Base-by-base conservation (phyloP, 2,888 invertebrate species). In the Morpho deidamia region DNA sequence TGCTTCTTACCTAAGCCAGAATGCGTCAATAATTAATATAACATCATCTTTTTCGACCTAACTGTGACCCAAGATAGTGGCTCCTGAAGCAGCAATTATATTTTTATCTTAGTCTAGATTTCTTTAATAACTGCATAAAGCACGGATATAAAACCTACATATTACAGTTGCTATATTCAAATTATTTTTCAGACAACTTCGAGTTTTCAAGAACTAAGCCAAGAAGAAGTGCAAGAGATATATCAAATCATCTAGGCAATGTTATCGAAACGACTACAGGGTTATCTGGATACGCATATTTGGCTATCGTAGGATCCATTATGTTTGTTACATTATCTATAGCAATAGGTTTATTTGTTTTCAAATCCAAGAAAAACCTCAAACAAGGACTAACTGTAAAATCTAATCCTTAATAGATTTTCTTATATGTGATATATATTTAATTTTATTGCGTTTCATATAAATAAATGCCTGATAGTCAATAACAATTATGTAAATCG, bases 171-270 rank as follows among this genome's bases (percentile, higher is more conserved):
- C 33, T 11, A 11, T 7, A 44, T 12, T 14, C 1, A 8, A 9
- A 7, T 11, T 12, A 10, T 54, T 53, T 83, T 79, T 44, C 80
- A 90, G 90, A 83, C 68, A 74, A 74, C 51, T 82, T 86, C 55
- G 84, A 87, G 54, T 86, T 76, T 44, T 67, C 78, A 8, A 72
- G 80, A 55, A 84, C 82, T 1, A 70, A 78, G 51, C 81, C 87
- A 1, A 76, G 76, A 44, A 79, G 88, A 61, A 77, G 75, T 23
- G 69, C 58, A 1, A 76, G 88, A 72, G 86, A 86, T 50, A 60
- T 83, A 0, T 77, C 75, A 59, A 64, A 66, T 40, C 47, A 68
- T 2, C 62, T 62, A 14, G 66, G 68, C 33, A 58, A 67, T 4
- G 37, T 56, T 7, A 44, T 64, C 1, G 64, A 74, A 43, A 59